Conservation (phyloP, 2,888 invertebrate genomes). For the Hylaea fasciaria region DNA sequence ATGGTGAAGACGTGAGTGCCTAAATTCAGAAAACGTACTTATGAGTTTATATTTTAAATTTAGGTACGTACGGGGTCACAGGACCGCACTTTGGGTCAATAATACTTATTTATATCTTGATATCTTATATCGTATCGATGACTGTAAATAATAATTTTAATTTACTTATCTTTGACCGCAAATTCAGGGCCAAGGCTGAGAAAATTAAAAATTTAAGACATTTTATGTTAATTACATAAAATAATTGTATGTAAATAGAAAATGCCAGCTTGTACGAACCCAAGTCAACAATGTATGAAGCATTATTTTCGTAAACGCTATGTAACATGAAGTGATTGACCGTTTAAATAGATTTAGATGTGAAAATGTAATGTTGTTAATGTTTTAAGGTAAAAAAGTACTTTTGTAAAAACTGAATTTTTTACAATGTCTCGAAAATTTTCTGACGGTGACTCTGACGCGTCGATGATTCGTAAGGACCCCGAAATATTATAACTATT, state of each 20-base stretch:
- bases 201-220: neutral
- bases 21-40: conserved; percentile 29
- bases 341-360: conserved; percentile 83
- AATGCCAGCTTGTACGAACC: conserved; percentile 28
- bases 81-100: conserved; percentile 11
- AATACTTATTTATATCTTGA: conserved; percentile 3
- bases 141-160: too few species aligned
- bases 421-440: conserved; percentile 88
- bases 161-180: too few species aligned
- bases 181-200: neutral
- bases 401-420: conserved; percentile 88
- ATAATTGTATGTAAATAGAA: conserved; percentile 19
- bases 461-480: conserved; percentile 79
- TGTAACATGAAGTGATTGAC: conserved; percentile 78
- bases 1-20: conserved; percentile 26
- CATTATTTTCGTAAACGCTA: conserved; percentile 79
- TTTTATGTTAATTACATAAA: conserved; percentile 7
- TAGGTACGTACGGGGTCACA: conserved; percentile 23
- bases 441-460: conserved; percentile 76
- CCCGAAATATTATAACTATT: conserved; percentile 84
- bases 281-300: conserved; percentile 48
- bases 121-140: neutral
- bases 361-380: conserved; percentile 86
- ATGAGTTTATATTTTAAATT: conserved; percentile 24
- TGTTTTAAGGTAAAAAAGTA: conserved; percentile 86